Percentiles rank a stretch among this genome's conserved stretches.
phyloP scores from a whole-genome alignment of 2,797 vertebrate genomes.

The Tachyglossus aculeatus region DNA sequence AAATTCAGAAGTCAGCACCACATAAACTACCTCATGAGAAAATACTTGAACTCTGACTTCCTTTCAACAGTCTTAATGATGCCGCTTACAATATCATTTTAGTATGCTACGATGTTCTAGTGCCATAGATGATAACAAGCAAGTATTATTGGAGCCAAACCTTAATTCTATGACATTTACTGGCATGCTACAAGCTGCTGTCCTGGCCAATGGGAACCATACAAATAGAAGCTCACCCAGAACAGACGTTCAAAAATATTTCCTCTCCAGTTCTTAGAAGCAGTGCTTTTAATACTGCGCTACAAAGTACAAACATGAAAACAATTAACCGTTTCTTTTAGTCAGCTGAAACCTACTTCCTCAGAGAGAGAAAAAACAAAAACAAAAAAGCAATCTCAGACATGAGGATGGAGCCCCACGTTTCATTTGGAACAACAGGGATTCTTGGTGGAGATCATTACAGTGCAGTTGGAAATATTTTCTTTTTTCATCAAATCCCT shows the following conservation, averaged over 20 bases:
- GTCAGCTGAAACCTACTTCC: conserved; percentile 25
- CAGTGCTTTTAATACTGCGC: conserved; percentile 41
- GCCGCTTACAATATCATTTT: conserved; percentile 42
- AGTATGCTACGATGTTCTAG: conserved; percentile 38
- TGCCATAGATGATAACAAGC: conserved; percentile 43
- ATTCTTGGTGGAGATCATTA: conserved; percentile 72
- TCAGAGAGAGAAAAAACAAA: neutral
- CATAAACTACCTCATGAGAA: conserved; percentile 39
- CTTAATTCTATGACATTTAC: conserved; percentile 22
- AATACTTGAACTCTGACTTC: conserved; percentile 66
- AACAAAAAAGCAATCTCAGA: neutral
- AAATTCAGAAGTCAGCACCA: conserved; percentile 58
- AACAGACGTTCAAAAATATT: neutral
- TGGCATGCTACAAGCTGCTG: neutral
- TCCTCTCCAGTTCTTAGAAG: conserved; percentile 41
- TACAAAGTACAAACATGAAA: conserved; percentile 50
- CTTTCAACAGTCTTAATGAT: conserved; percentile 59
- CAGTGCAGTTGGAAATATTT: conserved; percentile 75
- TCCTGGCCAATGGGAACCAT: conserved; percentile 4
- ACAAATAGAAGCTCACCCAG: conserved; percentile 25
- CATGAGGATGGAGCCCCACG: conserved; percentile 35
- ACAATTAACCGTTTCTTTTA: conserved; percentile 65
- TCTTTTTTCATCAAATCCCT: conserved; percentile 76
- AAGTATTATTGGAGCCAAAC: conserved; percentile 20
- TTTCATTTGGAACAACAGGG: conserved; percentile 75